phyloP scores from a whole-genome alignment of 2,888 invertebrate species.

The Anthophora plumipes region DNA sequence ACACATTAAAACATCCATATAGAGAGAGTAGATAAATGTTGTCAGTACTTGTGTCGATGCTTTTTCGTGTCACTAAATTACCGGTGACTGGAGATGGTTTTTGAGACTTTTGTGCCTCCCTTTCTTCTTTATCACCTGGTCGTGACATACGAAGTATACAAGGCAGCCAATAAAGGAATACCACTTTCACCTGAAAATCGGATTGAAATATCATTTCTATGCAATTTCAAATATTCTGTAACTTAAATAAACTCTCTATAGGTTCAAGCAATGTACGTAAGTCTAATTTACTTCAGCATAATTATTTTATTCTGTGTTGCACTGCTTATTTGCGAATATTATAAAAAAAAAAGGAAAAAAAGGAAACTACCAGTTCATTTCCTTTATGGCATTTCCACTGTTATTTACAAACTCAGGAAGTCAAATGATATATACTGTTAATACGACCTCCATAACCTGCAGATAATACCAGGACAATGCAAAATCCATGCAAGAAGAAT shows the following conservation, averaged over 20 bases:
- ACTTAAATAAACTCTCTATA: no score
- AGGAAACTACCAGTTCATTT: not conserved
- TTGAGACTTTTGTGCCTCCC: slow-evolving; percentile 82
- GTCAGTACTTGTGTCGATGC: slow-evolving; percentile 58
- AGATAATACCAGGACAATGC: slow-evolving; percentile 17
- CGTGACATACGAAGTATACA: slow-evolving; percentile 97
- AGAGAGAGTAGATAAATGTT: slow-evolving; percentile 47
- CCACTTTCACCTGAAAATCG: slow-evolving; percentile 90
- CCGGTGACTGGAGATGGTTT: slow-evolving; percentile 84
- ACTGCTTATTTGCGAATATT: no score
- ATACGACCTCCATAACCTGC: not conserved
- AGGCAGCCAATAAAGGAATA: slow-evolving; percentile 99
- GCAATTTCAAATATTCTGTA: no score
- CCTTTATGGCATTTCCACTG: not conserved
- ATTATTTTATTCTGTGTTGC: no score
- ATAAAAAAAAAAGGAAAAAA: not conserved
- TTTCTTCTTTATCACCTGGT: slow-evolving; percentile 86
- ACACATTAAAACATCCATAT: slow-evolving; percentile 33
- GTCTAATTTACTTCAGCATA: no score
- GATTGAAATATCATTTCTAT: not conserved
- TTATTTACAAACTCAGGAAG: not conserved
- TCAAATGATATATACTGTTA: slow-evolving; percentile 2
- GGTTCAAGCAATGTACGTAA: no score
- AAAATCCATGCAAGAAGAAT: slow-evolving; percentile 34
- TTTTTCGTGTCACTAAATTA: slow-evolving; percentile 68